Conservation (phyloP, 2,888 invertebrate genomes). For the Watsonalla binaria region DNA sequence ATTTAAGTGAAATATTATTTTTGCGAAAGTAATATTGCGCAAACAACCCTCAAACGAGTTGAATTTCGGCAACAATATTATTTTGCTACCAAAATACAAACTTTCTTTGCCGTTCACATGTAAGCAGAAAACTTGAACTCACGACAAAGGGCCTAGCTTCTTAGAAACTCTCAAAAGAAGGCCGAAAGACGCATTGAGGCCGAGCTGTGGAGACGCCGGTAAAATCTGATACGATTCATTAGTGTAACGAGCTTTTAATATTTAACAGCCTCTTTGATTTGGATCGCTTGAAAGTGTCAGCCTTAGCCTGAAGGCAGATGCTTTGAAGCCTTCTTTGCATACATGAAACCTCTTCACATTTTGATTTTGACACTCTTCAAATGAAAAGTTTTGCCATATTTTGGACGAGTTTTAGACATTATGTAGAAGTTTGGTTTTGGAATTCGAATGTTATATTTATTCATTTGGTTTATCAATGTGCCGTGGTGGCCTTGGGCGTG, state of each 20-base stretch:
- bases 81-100: neutral
- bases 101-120: constrained; percentile 18
- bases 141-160: constrained; percentile 49
- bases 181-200: constrained; percentile 59
- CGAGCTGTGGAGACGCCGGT: constrained; percentile 45
- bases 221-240: constrained; percentile 79
- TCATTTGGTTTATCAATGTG: no score
- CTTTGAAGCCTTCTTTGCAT: constrained; percentile 40
- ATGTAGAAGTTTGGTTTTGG: neutral
- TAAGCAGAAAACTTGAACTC: constrained; percentile 39
- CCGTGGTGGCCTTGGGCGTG: no score
- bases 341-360: constrained; percentile 35
- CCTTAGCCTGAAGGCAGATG: constrained; percentile 42
- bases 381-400: constrained; percentile 6
- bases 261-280: constrained; percentile 72
- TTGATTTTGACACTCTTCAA: constrained; percentile 48
- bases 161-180: constrained; percentile 48
- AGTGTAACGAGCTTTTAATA: constrained; percentile 77
- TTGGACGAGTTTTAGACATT: constrained; percentile 5
- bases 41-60: neutral
- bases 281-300: constrained; percentile 62
- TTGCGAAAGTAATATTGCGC: no score
- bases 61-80: neutral
- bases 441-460: neutral
- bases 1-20: no score